phyloP scores from a whole-genome alignment of 2,888 invertebrate species.

The Catocala sponsa region DNA sequence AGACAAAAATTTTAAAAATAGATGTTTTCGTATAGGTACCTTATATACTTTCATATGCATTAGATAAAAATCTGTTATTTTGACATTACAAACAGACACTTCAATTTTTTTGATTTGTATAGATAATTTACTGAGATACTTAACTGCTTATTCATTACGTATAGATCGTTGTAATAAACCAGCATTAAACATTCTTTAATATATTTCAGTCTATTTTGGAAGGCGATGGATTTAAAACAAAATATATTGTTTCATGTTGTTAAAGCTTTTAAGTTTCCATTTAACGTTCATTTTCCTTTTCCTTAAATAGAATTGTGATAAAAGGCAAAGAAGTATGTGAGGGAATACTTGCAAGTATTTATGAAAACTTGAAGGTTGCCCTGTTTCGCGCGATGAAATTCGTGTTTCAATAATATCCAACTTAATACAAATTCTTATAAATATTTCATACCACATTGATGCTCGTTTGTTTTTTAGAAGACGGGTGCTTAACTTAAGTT shows the following conservation, averaged over 20 bases:
- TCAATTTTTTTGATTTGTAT: no score
- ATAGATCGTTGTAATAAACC: no score
- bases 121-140: no score
- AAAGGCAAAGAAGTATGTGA: constrained; percentile 1
- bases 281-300: constrained; percentile 12
- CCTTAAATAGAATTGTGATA: constrained; percentile 17
- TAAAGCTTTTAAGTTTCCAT: constrained; percentile 15
- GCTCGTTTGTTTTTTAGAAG: background rate
- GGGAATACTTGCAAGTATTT: constrained; percentile 9
- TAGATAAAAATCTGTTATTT: no score
- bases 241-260: constrained; percentile 34
- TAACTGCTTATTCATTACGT: no score
- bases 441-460: constrained; percentile 7
- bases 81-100: no score
- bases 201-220: constrained; percentile 24
- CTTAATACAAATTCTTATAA: constrained; percentile 1
- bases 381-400: constrained; percentile 3
- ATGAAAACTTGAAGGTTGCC: constrained; percentile 7
- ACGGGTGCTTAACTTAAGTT: background rate
- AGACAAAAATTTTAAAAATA: no score
- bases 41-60: no score
- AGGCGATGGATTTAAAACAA: constrained; percentile 15
- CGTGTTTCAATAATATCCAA: constrained; percentile 7
- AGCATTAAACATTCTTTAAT: constrained; percentile 32
- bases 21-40: no score